Evolutionary conservation across 2,113 vertebrate genomes (phyloP).

Genomic region (Tyto alba): DNA sequence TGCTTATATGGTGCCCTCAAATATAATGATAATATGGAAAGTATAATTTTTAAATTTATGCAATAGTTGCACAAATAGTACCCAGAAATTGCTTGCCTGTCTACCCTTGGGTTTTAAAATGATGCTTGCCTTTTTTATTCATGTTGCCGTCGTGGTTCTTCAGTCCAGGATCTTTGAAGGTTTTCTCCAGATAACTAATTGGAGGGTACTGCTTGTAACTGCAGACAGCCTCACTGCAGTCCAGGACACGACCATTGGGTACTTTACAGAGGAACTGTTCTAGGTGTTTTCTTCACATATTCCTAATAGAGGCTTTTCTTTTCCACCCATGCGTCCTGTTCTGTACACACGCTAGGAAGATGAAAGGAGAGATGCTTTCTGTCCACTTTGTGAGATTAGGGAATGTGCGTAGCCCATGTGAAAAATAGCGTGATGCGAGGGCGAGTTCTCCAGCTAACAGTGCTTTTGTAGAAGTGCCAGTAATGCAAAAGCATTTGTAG

Average conservation of each 20-base stretch:
- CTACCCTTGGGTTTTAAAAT: not conserved
- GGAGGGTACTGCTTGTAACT: not conserved
- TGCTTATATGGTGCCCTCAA: not conserved
- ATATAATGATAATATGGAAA: not conserved
- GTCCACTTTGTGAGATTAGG: not conserved
- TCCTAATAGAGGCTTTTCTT: not conserved
- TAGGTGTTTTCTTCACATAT: fast-evolving
- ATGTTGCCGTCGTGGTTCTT: not conserved
- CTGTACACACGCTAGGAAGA: not conserved
- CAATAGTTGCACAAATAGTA: not conserved
- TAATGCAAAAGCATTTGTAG: not conserved
- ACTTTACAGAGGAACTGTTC: not conserved
- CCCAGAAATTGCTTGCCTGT: not conserved
- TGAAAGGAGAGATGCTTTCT: not conserved
- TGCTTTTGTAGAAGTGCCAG: not conserved
- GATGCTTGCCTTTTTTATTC: not conserved
- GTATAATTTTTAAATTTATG: not conserved
- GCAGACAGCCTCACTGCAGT: too few relatives aligned
- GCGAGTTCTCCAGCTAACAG: not conserved
- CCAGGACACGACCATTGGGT: fast-evolving
- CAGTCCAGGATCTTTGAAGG: not conserved
- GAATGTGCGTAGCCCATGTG: fast-evolving
- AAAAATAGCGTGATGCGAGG: not conserved
- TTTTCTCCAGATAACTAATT: not conserved
- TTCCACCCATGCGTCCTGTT: not conserved